A percentile compares a stretch with the other conserved stretches of the same genome.
These are phyloP conservation scores for Nemapogon koenigi DNA, from an alignment of 2,888 invertebrate species.

Conservation along the genomic window DNA sequence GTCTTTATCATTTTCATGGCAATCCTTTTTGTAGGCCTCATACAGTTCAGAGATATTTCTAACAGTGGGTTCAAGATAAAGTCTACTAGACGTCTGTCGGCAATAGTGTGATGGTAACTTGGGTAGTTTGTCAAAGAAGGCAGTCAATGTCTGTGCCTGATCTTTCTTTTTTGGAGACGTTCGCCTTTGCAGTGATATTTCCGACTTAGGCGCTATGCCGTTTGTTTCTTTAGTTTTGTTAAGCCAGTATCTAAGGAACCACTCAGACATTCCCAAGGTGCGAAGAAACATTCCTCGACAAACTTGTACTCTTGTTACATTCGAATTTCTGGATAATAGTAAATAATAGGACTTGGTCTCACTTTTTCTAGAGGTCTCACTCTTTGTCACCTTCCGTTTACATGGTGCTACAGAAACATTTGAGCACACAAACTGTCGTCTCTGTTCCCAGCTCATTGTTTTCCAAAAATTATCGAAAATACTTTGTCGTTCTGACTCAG, in stretches of 20 bases:
- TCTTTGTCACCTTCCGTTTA: conserved; percentile 12
- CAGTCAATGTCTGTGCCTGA: conserved; percentile 10
- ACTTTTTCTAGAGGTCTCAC: conserved; percentile 9
- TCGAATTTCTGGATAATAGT: too few species aligned
- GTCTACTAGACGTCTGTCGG: conserved; percentile 15
- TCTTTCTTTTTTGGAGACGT: conserved; percentile 9
- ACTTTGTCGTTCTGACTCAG: conserved; percentile 12
- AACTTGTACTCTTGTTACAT: conserved; percentile 13
- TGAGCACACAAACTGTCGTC: conserved; percentile 13
- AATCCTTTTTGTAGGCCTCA: conserved; percentile 15
- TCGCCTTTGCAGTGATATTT: conserved; percentile 9
- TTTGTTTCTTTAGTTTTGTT: too few species aligned
- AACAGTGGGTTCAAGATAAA: conserved; percentile 18
- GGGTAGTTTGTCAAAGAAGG: conserved; percentile 3
- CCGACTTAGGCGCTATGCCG: conserved; percentile 12
- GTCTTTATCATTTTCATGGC: conserved; percentile 12
- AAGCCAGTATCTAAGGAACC: conserved; percentile 11
- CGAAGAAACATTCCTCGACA: conserved; percentile 10
- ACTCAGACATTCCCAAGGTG: conserved; percentile 12
- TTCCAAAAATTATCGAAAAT: conserved; percentile 13
- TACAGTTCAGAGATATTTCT: conserved; percentile 10
- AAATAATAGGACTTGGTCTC: conserved; percentile 11
- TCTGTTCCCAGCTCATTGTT: conserved; percentile 12
- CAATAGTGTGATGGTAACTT: conserved; percentile 21
- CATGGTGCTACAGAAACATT: conserved; percentile 6